phyloP scores from a whole-genome alignment of 2,797 vertebrate genomes.

The Anolis apletophallus region DNA sequence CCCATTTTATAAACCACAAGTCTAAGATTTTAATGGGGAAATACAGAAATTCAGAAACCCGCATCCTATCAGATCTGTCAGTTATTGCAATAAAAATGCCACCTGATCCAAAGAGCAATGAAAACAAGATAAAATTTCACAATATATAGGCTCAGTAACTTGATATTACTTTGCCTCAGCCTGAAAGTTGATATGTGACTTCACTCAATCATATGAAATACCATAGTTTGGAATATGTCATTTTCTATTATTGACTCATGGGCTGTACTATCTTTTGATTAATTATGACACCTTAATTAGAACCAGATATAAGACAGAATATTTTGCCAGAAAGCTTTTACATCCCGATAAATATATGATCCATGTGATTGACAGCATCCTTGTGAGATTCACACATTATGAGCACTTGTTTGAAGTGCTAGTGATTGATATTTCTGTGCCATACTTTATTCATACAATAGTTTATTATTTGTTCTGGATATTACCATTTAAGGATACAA shows the following conservation, averaged over 20 bases:
- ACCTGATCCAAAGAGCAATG: not conserved
- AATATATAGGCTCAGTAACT: not conserved
- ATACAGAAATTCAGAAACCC: not conserved
- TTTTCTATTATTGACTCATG: not conserved
- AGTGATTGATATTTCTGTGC: not conserved
- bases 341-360: not conserved
- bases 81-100: not conserved
- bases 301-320: not conserved
- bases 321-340: not conserved
- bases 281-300: not conserved
- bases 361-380: not conserved
- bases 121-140: not conserved
- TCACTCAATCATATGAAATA: not conserved
- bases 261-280: not conserved
- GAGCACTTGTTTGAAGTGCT: not conserved
- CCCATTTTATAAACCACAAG: not conserved
- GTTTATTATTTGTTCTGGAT: not conserved
- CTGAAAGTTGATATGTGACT: not conserved
- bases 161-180: not conserved
- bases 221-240: not conserved
- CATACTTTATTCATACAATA: not conserved
- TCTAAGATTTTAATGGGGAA: not conserved
- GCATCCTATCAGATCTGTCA: not conserved
- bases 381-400: not conserved
- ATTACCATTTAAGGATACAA: not conserved